Evolutionary conservation across 2,888 invertebrate genomes (phyloP), one percentile per base, ranked within the genome.

Genomic region (Neria commutata): DNA sequence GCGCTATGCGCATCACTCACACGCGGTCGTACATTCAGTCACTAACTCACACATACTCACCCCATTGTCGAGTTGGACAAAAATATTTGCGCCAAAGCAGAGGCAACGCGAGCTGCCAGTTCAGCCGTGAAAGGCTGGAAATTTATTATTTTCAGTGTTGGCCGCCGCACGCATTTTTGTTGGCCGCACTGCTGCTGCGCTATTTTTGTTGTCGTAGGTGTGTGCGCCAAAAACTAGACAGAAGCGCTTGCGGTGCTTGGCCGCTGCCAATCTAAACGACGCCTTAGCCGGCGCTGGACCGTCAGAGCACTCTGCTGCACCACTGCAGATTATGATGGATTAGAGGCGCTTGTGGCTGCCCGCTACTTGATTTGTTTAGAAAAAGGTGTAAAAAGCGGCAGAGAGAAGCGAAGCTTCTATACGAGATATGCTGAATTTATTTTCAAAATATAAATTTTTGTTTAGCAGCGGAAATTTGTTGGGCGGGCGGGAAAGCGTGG

Each of bases 71-170:
- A 6, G 42, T 19, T 19, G 16, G 16, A 48, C 21, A 46, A 46
- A 23, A 24, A 46, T 46, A 4, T 33, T 33, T 55, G 2, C 26
- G 17, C 54, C 40, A 48, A 58, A 57, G 52, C 53, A n/a, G n/a
- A n/a, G n/a, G n/a, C n/a, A 54, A 59, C 49, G 58, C 54, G 59
- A 59, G 60, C 49, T 60, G 56, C 49, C 58, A 65, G 59, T 61
- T 63, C 67, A 71, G 64, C 67, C 76, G 69, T 74, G 64, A 75
- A 73, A 74, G 67, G 67, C 74, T 75, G 70, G 65, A 76, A 72
- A 77, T 77, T 71, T 69, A 76, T 75, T 67, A 76, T 74, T 69
- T 72, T 69, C n/a, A 60, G 51, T 65, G 58, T 61, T 37, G 10
- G 21, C 42, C 60, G 50, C 40, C 51, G 51, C 53, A 45, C 48